Base-by-base conservation (phyloP, 2,113 vertebrate species). In the Lonchura striata region DNA sequence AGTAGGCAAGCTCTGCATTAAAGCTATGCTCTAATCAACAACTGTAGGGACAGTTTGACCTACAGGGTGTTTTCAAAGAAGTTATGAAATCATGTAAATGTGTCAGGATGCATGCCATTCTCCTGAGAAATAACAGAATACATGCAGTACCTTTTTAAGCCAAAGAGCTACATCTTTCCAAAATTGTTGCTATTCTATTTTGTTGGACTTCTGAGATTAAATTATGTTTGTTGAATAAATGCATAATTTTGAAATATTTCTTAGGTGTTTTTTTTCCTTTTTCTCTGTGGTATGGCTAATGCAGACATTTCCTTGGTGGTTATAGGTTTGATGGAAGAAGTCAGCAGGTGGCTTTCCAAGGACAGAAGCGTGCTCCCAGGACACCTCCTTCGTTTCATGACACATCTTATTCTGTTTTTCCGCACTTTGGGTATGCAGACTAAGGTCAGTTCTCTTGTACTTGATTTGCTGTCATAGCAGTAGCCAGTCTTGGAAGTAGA, bases 341-440 rank as follows among this genome's bases (percentile, higher is more conserved):
- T 99, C 92, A 98, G 96, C 94, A 98, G 98, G 96, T 99, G 99
- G 99, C 97, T 99, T 82, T 97, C 97, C 63, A 98, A 97, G 90
- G 98, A 98, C 81, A 98, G 96, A 85, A 97, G 83, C 13, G 95
- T 97, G 80, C 98, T 99, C 47, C 99, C 99, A 39, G 98, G 98
- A 42, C 99, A 99, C 88, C 98, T 99, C 49, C 98, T 99, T 86
- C 98, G 99, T 60, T 99, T 99, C 96, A 99, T 99, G 99, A 98
- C 98, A 4, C 99, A 99, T 94, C 98, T 99, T 28, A 96, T 99
- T 94, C 96, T 99, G 91, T 99, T 99, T 93, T 99, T 99, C 96
- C 98, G 98, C 28, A 98, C 98, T 30, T 96, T 99, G 96, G 99
- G 99, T 56, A 98, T 99, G 52, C 98, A 98, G 37, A 98, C 98